Conservation (phyloP, 2,888 invertebrate genomes). For the Trichogramma dendrolimi region DNA sequence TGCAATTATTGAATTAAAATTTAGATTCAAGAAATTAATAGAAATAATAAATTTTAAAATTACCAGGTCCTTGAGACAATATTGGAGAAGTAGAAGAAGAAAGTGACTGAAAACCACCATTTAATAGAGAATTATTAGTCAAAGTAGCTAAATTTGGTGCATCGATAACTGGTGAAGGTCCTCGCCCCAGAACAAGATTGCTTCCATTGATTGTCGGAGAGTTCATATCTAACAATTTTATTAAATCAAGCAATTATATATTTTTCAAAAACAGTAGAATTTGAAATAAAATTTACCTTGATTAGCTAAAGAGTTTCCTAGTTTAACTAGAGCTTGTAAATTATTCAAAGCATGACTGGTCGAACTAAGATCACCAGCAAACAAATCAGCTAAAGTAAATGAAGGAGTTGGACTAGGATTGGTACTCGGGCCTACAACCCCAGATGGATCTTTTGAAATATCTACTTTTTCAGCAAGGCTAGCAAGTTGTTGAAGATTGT, state of each 20-base stretch:
- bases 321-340: constrained; percentile 82
- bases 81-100: constrained; percentile 64
- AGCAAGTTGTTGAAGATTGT: constrained; percentile 79
- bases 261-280: neutral
- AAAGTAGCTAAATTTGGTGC: constrained; percentile 45
- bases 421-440: constrained; percentile 49
- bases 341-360: constrained; percentile 79
- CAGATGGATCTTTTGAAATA: constrained; percentile 42
- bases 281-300: constrained; percentile 48
- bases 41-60: constrained; percentile 12
- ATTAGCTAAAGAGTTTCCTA: constrained; percentile 61
- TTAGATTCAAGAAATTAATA: neutral
- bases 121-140: constrained; percentile 50
- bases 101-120: constrained; percentile 54
- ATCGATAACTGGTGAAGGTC: constrained; percentile 60
- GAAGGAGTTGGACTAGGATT: constrained; percentile 61
- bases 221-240: constrained; percentile 49
- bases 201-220: constrained; percentile 53
- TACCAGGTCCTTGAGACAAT: constrained; percentile 52
- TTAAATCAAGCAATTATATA: constrained; percentile 3
- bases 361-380: constrained; percentile 67
- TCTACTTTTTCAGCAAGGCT: constrained; percentile 70
- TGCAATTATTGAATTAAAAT: neutral
- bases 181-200: constrained; percentile 57
- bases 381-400: constrained; percentile 73